phyloP scores from a whole-genome alignment of 2,797 vertebrate species.

The Gallirallus australis region DNA sequence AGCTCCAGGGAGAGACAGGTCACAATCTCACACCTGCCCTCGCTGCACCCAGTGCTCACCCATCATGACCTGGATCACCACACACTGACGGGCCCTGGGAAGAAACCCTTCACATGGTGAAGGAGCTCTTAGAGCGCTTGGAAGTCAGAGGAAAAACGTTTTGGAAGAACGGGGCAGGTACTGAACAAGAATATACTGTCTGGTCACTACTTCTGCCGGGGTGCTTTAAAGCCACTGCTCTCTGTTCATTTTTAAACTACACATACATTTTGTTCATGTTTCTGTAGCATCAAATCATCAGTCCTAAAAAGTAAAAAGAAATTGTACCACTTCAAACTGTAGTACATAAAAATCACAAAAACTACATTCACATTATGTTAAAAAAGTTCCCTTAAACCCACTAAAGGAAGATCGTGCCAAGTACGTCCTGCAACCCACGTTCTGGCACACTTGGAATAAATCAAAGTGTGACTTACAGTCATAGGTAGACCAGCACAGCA shows the following conservation, averaged over 20 bases:
- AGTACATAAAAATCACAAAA: slow-evolving; percentile 43
- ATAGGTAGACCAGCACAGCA: background rate
- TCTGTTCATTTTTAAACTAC: slow-evolving; percentile 37
- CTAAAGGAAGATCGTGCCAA: background rate
- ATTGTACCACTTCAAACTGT: slow-evolving; percentile 17
- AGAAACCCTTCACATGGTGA: background rate
- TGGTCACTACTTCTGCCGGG: background rate
- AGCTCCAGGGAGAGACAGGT: background rate
- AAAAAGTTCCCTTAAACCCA: slow-evolving; percentile 40
- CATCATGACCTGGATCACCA: background rate
- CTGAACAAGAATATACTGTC: background rate
- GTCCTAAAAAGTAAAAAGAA: slow-evolving; percentile 39
- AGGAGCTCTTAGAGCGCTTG: background rate
- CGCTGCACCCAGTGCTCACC: background rate
- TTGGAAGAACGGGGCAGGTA: background rate
- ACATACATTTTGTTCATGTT: slow-evolving; percentile 23
- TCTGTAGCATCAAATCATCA: slow-evolving; percentile 34
- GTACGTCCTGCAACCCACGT: background rate
- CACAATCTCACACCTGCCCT: background rate
- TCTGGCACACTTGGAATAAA: background rate
- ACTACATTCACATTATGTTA: slow-evolving; percentile 49
- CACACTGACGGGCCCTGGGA: background rate
- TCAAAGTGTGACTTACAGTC: background rate
- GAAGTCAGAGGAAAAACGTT: background rate
- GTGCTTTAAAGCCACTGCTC: background rate